Evolutionary conservation across 1,140 invertebrate species (phyloP).

Genomic region (Drosophila nikananu): DNA sequence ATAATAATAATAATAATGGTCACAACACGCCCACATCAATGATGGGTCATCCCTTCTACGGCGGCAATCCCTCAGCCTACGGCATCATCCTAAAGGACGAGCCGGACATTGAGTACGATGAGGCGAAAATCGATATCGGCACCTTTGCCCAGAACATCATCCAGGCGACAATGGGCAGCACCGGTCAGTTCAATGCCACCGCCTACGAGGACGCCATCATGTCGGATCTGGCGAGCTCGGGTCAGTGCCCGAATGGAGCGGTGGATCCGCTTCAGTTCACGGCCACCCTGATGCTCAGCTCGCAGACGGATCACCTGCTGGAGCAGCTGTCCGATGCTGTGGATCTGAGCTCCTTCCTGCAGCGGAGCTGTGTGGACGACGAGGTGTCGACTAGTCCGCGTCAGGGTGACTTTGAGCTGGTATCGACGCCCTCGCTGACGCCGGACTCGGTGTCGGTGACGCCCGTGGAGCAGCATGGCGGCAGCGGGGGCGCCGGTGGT

Average conservation of each 20-base stretch:
- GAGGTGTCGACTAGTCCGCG: conserved; percentile 85
- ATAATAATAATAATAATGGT: conserved; percentile 1
- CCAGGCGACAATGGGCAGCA: conserved; percentile 85
- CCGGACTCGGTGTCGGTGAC: conserved; percentile 88
- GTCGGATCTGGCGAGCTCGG: conserved; percentile 90
- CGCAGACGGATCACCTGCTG: conserved; percentile 90
- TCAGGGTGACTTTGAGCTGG: conserved; percentile 86
- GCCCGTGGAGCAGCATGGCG: conserved; percentile 87
- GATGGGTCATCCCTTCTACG: conserved; percentile 90
- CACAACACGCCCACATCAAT: conserved; percentile 13
- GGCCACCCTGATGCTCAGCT: conserved; percentile 91
- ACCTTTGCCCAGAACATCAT: conserved; percentile 84
- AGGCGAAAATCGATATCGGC: conserved; percentile 89
- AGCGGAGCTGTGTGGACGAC: conserved; percentile 88
- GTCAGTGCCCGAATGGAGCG: conserved; percentile 74
- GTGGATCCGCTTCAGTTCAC: conserved; percentile 93
- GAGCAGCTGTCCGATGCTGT: conserved; percentile 91
- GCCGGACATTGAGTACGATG: conserved; percentile 91
- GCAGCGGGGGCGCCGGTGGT: background rate
- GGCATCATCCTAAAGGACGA: conserved; percentile 92
- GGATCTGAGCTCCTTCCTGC: conserved; percentile 90
- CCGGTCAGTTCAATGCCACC: conserved; percentile 87
- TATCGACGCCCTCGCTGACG: conserved; percentile 87
- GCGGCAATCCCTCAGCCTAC: conserved; percentile 91
- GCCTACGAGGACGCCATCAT: conserved; percentile 91